Base-by-base conservation (phyloP, 2,113 vertebrate species). In the Larimichthys polyactis region DNA sequence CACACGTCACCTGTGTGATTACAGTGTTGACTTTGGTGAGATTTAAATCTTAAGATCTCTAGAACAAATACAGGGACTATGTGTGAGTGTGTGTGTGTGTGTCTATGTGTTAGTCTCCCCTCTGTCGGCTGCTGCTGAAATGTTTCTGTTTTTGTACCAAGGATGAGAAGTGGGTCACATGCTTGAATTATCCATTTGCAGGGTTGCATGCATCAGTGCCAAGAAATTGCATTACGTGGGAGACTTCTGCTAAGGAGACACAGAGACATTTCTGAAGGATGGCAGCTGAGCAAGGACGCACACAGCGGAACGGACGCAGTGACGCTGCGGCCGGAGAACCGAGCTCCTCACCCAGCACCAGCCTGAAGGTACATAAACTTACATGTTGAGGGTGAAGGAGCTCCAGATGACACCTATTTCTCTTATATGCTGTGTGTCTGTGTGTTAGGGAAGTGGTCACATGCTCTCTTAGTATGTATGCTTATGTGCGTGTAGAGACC, bases 141-240 rank as follows among this genome's bases (percentile, higher is more conserved):
- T 71, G 55, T 73, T 78, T 87, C 59, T 82, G 79, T 80, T 78
- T 84, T 63, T 79, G 58, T 72, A 54, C 81, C 14, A 55, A 89
- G 76, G 78, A 91, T 79, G 75, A 91, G 84, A 93, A 92, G 78
- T 93, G 89, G 91, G 88, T 94, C 91, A 94, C 91, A 92, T 92
- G 93, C 89, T 90, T 92, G 81, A 92, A 92, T 94, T 91, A 91
- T 94, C 90, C 89, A 81, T 92, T 94, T 92, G 79, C 90, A 95
- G 94, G 91, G 78, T 92, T 91, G 89, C 84, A 90, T 90, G 90
- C 89, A 90, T 92, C 90, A 87, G 83, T 89, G 88, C 84, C 89
- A 88, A 92, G 87, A 90, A 91, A 88, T 81, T 91, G 68, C 90
- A 90, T 81, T 90, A 87, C 82, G 84, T 87, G 83, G 87, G 85